A percentile compares a stretch with the other conserved stretches of the same genome.
phyloP scores from a whole-genome alignment of 2,888 invertebrate species.

The Drosophila picticornis region DNA sequence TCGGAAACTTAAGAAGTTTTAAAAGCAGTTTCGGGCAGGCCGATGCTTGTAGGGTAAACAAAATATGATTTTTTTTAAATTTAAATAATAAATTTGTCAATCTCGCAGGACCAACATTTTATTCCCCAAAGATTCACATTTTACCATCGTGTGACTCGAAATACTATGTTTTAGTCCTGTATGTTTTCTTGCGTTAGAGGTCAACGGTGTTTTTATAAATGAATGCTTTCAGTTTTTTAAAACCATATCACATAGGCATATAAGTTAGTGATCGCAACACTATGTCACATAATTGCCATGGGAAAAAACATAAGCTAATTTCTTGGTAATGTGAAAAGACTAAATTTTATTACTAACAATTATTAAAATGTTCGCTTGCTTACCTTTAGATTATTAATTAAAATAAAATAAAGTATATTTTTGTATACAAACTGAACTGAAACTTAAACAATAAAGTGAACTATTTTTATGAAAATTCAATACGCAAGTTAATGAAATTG shows the following conservation, averaged over 20 bases:
- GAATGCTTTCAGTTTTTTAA: neutral
- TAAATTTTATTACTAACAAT: neutral
- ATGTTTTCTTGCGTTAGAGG: neutral
- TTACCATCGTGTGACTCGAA: neutral
- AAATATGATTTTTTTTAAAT: neutral
- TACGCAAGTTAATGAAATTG: neutral
- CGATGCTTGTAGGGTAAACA: too few species aligned
- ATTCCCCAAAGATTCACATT: neutral
- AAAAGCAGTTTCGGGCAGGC: neutral
- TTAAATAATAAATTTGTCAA: neutral
- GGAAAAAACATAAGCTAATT: neutral
- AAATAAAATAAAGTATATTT: neutral
- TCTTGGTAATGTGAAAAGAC: neutral
- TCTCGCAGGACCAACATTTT: neutral
- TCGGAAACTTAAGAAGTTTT: neutral
- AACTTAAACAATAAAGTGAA: neutral
- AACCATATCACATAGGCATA: neutral
- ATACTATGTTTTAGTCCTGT: neutral
- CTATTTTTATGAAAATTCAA: neutral
- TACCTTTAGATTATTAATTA: neutral
- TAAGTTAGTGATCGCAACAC: neutral
- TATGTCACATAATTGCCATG: neutral
- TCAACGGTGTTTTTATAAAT: neutral
- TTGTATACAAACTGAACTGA: neutral
- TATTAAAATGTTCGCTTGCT: neutral